These are phyloP conservation scores for Amyelois transitella DNA, from an alignment of 1,140 invertebrate genomes.

Conservation along the genomic window DNA sequence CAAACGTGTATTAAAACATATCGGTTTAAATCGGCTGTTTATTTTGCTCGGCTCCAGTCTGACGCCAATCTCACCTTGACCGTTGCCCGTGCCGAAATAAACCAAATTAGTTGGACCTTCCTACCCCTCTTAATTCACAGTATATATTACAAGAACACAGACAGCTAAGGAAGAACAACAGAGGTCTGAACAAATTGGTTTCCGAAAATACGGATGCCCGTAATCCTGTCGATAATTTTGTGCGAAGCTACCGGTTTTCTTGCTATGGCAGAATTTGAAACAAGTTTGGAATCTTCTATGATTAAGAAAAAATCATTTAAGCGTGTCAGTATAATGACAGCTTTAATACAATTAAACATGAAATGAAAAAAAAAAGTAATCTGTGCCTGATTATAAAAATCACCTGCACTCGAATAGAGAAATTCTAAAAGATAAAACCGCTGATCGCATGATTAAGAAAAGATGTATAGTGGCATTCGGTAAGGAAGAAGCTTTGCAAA, in stretches of 20 bases:
- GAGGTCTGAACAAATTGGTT: neutral
- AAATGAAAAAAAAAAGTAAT: no score
- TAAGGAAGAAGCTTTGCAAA: no score
- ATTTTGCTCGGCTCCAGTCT: constrained; percentile 41
- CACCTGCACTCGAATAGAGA: no score
- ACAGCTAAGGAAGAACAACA: neutral
- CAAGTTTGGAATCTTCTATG: no score
- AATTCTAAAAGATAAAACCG: no score
- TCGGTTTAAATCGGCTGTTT: constrained; percentile 42
- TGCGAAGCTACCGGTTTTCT: neutral
- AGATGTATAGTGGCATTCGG: no score
- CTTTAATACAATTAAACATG: no score
- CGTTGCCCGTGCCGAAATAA: constrained; percentile 35
- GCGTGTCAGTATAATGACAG: no score
- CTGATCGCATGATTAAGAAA: no score
- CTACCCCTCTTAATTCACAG: constrained; percentile 12
- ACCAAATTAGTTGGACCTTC: constrained; percentile 47
- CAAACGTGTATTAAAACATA: constrained; percentile 44
- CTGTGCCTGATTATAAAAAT: no score
- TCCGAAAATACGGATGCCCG: neutral
- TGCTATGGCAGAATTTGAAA: neutral
- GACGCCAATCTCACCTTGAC: constrained; percentile 61
- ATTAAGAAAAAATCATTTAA: no score
- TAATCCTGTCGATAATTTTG: neutral
- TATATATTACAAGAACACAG: neutral